phyloP scores from a whole-genome alignment of 2,797 vertebrate genomes.

The Hydrophis major region DNA sequence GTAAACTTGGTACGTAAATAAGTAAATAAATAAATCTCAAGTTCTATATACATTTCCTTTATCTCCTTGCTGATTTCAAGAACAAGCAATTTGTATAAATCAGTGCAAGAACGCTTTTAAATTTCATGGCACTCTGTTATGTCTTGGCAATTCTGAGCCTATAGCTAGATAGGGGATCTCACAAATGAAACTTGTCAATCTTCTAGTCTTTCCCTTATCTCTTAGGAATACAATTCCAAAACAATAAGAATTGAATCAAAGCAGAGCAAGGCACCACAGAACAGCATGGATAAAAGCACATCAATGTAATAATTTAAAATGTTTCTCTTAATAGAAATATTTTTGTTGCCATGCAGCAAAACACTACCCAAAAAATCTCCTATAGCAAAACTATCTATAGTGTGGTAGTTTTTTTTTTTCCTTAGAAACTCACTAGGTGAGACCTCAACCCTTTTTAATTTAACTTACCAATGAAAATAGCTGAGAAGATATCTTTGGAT shows the following conservation, averaged over 20 bases:
- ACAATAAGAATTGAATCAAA: neutral
- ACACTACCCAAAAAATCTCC: neutral
- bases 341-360: neutral
- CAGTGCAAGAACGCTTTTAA: neutral
- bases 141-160: neutral
- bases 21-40: neutral
- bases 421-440: neutral
- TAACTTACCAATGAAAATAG: neutral
- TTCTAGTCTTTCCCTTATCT: neutral
- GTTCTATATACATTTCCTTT: neutral
- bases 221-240: neutral
- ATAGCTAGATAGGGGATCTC: neutral
- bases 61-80: neutral
- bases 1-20: neutral
- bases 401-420: neutral
- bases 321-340: neutral
- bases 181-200: neutral
- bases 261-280: neutral
- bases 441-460: neutral
- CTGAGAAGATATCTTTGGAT: neutral
- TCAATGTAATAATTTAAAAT: neutral
- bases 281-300: neutral
- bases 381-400: neutral
- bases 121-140: neutral
- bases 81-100: neutral